phyloP scores from a whole-genome alignment of 2,113 vertebrate species.

The Tauraco erythrolophus region DNA sequence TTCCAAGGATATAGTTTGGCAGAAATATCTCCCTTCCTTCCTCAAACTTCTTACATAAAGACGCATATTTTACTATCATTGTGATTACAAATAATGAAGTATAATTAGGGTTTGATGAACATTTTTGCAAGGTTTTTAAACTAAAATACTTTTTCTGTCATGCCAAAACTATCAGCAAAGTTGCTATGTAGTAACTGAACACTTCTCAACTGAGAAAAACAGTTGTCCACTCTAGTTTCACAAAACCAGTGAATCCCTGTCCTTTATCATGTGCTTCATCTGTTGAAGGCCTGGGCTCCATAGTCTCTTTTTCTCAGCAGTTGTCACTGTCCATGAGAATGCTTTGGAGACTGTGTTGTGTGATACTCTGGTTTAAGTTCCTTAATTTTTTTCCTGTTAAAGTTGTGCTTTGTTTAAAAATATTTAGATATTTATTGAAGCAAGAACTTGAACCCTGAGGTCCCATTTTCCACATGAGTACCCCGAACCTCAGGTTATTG shows the following conservation, averaged over 20 bases:
- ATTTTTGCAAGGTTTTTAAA: not conserved
- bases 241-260: not conserved
- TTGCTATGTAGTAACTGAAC: not conserved
- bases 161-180: not conserved
- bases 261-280: not conserved
- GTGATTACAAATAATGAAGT: not conserved
- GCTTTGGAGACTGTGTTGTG: not conserved
- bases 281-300: not conserved
- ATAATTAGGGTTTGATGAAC: not conserved
- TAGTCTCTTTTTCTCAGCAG: not conserved
- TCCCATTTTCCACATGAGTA: not conserved
- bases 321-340: not conserved
- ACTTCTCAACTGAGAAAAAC: not conserved
- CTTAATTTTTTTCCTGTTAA: not conserved
- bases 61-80: not conserved
- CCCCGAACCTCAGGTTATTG: not conserved
- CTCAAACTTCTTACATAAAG: not conserved
- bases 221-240: not conserved
- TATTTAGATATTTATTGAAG: slow-evolving; percentile 19
- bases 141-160: not conserved
- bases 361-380: not conserved
- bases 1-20: not conserved
- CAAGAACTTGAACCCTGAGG: not conserved
- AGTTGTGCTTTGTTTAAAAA: slow-evolving; percentile 9
- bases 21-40: not conserved